These are phyloP conservation scores for Invenusta paracnida DNA, from an alignment of 2,888 invertebrate species.

Conservation along the genomic window DNA sequence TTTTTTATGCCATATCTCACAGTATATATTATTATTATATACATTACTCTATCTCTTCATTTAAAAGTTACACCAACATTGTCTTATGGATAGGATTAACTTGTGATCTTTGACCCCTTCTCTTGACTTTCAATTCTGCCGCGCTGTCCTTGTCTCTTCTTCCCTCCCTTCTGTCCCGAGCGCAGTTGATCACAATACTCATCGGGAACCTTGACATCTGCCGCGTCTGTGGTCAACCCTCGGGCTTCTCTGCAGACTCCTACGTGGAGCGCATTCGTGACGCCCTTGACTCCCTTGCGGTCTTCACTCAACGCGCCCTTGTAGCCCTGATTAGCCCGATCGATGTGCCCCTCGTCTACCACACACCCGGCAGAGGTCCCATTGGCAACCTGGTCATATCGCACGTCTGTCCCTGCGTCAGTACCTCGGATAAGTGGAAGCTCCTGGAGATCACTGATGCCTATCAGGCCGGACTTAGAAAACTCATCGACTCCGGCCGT, in stretches of 20 bases:
- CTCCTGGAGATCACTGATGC: neutral
- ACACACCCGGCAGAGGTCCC: neutral
- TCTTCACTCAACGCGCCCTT: neutral
- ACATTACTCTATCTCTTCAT: too few relatives aligned
- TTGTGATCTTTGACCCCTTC: too few relatives aligned
- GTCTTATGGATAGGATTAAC: too few relatives aligned
- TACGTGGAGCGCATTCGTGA: neutral
- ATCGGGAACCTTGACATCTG: conserved; percentile 1
- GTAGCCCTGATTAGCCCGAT: neutral
- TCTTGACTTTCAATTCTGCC: too few relatives aligned
- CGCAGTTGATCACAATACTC: neutral
- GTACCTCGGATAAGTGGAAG: too few relatives aligned
- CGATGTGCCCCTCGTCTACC: neutral
- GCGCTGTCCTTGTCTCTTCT: too few relatives aligned
- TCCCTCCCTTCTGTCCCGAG: too few relatives aligned
- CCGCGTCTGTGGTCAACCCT: neutral
- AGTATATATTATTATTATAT: too few relatives aligned
- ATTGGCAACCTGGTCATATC: too few relatives aligned
- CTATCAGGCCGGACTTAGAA: neutral
- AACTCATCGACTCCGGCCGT: neutral
- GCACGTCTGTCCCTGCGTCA: too few relatives aligned
- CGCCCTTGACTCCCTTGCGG: neutral
- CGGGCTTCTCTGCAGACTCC: neutral
- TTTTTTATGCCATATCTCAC: too few relatives aligned
- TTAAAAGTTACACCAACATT: too few relatives aligned